Evolutionary conservation across 2,797 vertebrate genomes (phyloP), one percentile per base, ranked within the genome.

Genomic region (Crenichthys baileyi): DNA sequence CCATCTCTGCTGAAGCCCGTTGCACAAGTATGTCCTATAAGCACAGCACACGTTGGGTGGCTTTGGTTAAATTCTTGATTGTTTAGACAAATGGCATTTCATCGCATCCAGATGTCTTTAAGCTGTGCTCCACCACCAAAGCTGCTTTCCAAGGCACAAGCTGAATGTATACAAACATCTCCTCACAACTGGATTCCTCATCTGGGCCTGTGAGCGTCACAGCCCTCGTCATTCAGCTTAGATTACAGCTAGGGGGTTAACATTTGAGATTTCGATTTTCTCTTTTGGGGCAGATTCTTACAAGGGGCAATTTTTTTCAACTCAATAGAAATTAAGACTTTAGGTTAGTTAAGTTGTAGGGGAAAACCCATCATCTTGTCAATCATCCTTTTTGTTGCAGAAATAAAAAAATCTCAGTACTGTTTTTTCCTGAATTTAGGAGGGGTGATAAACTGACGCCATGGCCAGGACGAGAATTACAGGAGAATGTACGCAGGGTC

Each of bases 91-190:
- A 96, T 94, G 95, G 88, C 94, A 92, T 94, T 96, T 95, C 95
- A 96, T 95, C 92, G 90, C 92, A 95, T 95, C 95, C 95, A 96
- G 96, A 96, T 96, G 95, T 96, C 95, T 96, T 94, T 94, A 95
- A 96, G 95, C 94, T 91, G 93, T 91, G 93, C 94, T 94, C 93
- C 89, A 92, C 94, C 94, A 72, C 92, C 93, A 87, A 84, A 85
- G 85, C 90, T 83, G 85, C 92, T 90, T 89, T 94, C 91, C 91
- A 91, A 94, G 91, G 93, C 92, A 89, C 90, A 91, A 88, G 90
- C 91, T 87, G 92, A 92, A 95, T 95, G 95, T 96, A 96, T 96
- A 95, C 94, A 96, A 96, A 95, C 95, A 95, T 92, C 93, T 93
- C 90, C 92, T 94, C 95, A 93, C 93, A 95, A 94, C 95, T 87